These are phyloP conservation scores for fruit fly (Drosophila melanogaster) DNA, from an alignment of 1,140 invertebrate genomes.

Conservation along the genomic window DNA sequence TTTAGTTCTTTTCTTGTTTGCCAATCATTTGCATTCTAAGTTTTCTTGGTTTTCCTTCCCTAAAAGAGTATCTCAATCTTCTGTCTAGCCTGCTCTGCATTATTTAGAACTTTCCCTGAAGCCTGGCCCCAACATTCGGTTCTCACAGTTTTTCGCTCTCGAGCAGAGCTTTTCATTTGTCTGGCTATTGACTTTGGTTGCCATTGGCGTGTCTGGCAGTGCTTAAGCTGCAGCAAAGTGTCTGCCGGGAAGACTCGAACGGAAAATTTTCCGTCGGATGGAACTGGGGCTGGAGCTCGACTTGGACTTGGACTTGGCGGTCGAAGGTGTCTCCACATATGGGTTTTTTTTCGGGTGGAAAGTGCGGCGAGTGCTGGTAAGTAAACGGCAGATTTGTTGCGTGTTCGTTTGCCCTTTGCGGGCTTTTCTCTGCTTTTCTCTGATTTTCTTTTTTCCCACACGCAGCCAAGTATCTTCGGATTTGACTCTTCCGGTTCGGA, in stretches of 20 bases:
- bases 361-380: slow-evolving; percentile 38
- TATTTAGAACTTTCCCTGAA: slow-evolving; percentile 27
- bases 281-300: slow-evolving; percentile 2
- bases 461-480: slow-evolving; percentile 19
- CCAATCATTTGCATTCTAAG: too few species aligned
- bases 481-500: slow-evolving; percentile 61
- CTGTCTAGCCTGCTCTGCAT: background rate
- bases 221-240: slow-evolving; percentile 59
- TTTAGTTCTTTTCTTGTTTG: too few species aligned
- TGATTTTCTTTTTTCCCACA: slow-evolving; percentile 62
- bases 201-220: slow-evolving; percentile 75
- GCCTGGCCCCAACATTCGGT: slow-evolving; percentile 11
- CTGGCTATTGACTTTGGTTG: slow-evolving; percentile 80
- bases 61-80: slow-evolving; percentile 1
- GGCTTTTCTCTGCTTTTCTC: slow-evolving; percentile 24
- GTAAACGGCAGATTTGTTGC: slow-evolving; percentile 73
- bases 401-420: slow-evolving; percentile 50
- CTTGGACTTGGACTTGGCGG: background rate
- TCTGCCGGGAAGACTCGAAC: slow-evolving; percentile 35
- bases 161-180: slow-evolving; percentile 71
- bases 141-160: slow-evolving; percentile 21
- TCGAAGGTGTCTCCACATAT: slow-evolving; percentile 54
- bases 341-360: slow-evolving; percentile 21
- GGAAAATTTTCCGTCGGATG: background rate
- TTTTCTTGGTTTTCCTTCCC: too few species aligned